These are phyloP conservation scores for Ips nitidus DNA, from an alignment of 1,140 invertebrate genomes.

Conservation along the genomic window DNA sequence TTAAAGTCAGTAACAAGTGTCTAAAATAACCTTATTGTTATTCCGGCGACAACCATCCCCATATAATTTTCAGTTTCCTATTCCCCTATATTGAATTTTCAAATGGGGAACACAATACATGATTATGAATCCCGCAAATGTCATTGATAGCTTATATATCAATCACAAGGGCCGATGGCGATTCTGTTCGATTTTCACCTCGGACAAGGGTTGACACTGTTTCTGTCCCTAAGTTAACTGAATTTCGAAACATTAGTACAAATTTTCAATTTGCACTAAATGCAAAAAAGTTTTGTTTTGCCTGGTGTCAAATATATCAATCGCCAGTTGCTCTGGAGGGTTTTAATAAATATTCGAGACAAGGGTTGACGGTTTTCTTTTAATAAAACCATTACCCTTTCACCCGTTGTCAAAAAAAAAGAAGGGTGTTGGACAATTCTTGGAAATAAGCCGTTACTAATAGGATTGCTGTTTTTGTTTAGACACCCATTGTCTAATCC, in stretches of 20 bases:
- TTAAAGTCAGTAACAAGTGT: slow-evolving; percentile 34
- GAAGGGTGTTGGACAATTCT: slow-evolving; percentile 9
- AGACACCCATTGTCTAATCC: background rate
- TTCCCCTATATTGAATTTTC: slow-evolving; percentile 35
- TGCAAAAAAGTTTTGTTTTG: too few relatives aligned
- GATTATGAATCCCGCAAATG: slow-evolving; percentile 37
- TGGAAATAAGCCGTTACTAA: slow-evolving; percentile 14
- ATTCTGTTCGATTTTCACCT: slow-evolving; percentile 8
- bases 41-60: slow-evolving; percentile 27
- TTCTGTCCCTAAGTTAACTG: background rate
- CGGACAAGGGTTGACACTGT: slow-evolving; percentile 26
- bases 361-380: slow-evolving; percentile 13
- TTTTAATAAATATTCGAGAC: background rate
- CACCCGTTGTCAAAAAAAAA: slow-evolving; percentile 8
- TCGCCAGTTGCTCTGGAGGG: background rate
- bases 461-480: slow-evolving; percentile 11
- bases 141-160: slow-evolving; percentile 35
- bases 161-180: slow-evolving; percentile 25
- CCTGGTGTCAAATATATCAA: background rate
- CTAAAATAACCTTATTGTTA: slow-evolving; percentile 35
- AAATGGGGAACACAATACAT: slow-evolving; percentile 33
- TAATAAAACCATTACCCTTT: slow-evolving; percentile 22
- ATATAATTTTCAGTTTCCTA: slow-evolving; percentile 34
- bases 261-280: too few relatives aligned
- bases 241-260: background rate